A percentile compares a stretch with the other conserved stretches of the same genome.
phyloP scores from a whole-genome alignment of 2,113 vertebrate species.

The Amphilophus citrinellus region DNA sequence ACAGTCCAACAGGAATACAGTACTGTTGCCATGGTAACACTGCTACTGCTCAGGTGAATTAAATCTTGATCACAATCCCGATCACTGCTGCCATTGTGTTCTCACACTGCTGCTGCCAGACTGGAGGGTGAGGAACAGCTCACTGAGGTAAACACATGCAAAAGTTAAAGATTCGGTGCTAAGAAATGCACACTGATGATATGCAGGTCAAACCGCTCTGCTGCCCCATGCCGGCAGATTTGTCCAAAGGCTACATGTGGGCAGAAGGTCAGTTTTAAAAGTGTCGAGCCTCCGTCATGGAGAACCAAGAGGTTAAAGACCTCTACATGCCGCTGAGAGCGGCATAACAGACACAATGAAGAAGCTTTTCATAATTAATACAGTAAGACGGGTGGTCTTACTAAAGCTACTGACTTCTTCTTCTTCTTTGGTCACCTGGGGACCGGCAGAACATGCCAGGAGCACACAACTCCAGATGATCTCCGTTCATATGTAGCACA shows the following conservation, averaged over 20 bases:
- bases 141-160: not conserved
- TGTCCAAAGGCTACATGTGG: not conserved
- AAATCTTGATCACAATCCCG: conserved; percentile 31
- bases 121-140: not conserved
- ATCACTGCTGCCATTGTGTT: not conserved
- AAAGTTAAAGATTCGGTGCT: not conserved
- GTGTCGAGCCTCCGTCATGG: not conserved
- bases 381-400: not conserved
- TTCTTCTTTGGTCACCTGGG: not conserved
- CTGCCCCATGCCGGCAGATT: not conserved
- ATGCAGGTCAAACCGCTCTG: not conserved
- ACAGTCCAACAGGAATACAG: conserved; percentile 10
- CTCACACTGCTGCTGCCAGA: not conserved
- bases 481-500: not conserved
- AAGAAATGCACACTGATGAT: not conserved
- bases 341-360: not conserved
- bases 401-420: not conserved
- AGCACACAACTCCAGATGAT: not conserved
- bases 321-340: not conserved
- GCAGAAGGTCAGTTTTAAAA: conserved; percentile 5
- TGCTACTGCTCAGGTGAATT: conserved; percentile 28
- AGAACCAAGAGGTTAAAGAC: conserved; percentile 1
- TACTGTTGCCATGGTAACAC: conserved; percentile 16
- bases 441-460: not conserved
- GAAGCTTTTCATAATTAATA: not conserved